Conservation (phyloP, 2,113 vertebrate species). For the Archocentrus centrarchus region DNA sequence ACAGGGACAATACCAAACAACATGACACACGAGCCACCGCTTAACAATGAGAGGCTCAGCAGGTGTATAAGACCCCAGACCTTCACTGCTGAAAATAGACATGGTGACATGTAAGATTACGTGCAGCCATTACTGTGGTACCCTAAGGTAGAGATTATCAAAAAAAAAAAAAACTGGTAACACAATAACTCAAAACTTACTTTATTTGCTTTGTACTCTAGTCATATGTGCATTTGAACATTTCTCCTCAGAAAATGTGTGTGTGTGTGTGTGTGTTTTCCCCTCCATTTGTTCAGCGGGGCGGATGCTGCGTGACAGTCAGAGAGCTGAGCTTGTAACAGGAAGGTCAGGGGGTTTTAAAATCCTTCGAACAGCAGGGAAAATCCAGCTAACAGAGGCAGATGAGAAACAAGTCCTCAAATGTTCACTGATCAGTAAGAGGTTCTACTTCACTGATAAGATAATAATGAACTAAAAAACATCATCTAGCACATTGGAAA, state of each 20-base stretch:
- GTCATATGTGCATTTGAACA: background rate
- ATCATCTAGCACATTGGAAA: background rate
- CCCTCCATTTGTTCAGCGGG: background rate
- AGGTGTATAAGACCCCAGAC: conserved; percentile 18
- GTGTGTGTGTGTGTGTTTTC: conserved; percentile 3
- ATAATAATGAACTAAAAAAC: background rate
- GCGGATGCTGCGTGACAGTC: background rate
- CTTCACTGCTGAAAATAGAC: conserved; percentile 14
- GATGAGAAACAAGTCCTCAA: conserved; percentile 1
- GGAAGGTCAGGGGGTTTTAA: conserved; percentile 41
- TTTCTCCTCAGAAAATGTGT: background rate
- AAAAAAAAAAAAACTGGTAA: background rate
- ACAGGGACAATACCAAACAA: conserved; percentile 29
- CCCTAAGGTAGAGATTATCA: background rate
- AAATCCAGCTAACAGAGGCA: background rate
- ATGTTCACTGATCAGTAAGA: background rate
- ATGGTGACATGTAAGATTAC: background rate
- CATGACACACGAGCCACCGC: background rate
- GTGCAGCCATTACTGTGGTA: background rate
- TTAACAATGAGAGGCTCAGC: conserved; percentile 18
- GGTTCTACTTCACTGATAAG: background rate
- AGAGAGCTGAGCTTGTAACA: conserved; percentile 35
- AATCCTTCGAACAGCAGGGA: conserved; percentile 19
- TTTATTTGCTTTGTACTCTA: background rate
- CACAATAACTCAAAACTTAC: background rate